Conservation (phyloP, 1,140 invertebrate genomes). For the Scaptodrosophila lebanonensis region DNA sequence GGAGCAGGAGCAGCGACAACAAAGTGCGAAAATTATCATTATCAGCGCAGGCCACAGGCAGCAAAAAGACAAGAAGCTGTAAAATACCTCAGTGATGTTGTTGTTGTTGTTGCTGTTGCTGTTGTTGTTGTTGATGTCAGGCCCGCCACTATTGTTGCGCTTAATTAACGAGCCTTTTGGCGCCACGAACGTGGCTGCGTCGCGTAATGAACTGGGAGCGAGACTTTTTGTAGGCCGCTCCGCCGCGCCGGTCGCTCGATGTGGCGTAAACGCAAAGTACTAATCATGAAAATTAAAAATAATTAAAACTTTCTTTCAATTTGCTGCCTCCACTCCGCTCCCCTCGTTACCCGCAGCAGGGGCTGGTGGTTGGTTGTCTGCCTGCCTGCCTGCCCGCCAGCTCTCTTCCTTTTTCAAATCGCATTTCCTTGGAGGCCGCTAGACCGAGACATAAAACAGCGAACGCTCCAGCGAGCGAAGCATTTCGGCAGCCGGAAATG, state of each 20-base stretch:
- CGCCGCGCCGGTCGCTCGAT: background rate
- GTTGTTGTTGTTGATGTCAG: conserved; percentile 7
- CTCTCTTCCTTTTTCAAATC: conserved; percentile 34
- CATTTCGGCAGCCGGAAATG: conserved; percentile 44
- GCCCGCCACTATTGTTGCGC: conserved; percentile 60
- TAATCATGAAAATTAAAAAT: conserved; percentile 76
- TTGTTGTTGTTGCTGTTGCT: no score
- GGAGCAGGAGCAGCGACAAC: background rate
- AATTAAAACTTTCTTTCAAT: conserved; percentile 76
- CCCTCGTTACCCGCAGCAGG: background rate
- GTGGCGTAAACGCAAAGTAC: conserved; percentile 67
- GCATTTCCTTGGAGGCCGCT: conserved; percentile 44
- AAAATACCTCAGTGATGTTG: background rate
- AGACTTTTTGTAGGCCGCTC: conserved; percentile 1
- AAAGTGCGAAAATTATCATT: conserved; percentile 72
- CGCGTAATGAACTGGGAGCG: background rate
- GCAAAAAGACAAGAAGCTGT: background rate
- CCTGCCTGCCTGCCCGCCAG: no score
- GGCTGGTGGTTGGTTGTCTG: background rate
- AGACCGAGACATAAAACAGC: conserved; percentile 48
- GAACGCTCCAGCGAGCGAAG: no score
- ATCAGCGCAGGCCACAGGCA: conserved; percentile 37
- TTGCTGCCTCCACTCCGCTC: conserved; percentile 25
- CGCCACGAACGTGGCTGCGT: background rate
- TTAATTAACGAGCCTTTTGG: conserved; percentile 63